Conservation (phyloP, 2,888 invertebrate genomes). For the Catocala fraxini region DNA sequence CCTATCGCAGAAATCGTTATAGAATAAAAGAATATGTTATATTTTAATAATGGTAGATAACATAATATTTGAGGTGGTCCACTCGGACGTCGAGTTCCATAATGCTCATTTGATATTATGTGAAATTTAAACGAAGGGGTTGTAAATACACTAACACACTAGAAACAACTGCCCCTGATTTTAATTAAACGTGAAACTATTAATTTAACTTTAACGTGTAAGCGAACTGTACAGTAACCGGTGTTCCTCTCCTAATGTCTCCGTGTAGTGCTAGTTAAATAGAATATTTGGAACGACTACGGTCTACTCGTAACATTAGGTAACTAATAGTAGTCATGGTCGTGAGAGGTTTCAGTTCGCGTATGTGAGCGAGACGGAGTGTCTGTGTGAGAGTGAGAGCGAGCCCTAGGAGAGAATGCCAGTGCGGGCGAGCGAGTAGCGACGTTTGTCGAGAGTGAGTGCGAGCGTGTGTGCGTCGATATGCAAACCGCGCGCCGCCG, state of each 20-base stretch:
- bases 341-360: slow-evolving; percentile 63
- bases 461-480: slow-evolving; percentile 46
- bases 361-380: slow-evolving; percentile 49
- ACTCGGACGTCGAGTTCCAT: slow-evolving; percentile 77
- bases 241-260: slow-evolving; percentile 86
- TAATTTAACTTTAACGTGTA: slow-evolving; percentile 71
- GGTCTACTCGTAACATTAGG: slow-evolving; percentile 74
- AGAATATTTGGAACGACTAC: slow-evolving; percentile 73
- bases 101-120: slow-evolving; percentile 79
- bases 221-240: slow-evolving; percentile 84
- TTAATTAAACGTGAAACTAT: slow-evolving; percentile 77
- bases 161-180: slow-evolving; percentile 71
- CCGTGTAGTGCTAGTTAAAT: slow-evolving; percentile 80
- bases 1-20: slow-evolving; percentile 77
- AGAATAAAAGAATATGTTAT: slow-evolving; percentile 74
- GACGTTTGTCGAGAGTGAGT: slow-evolving; percentile 41
- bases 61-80: slow-evolving; percentile 69
- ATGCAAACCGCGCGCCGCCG: slow-evolving; percentile 39
- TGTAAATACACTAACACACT: slow-evolving; percentile 78
- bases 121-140: slow-evolving; percentile 69
- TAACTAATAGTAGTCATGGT: slow-evolving; percentile 70
- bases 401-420: slow-evolving; percentile 41
- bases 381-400: slow-evolving; percentile 42
- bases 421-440: slow-evolving; percentile 41
- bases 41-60: slow-evolving; percentile 82